Evolutionary conservation across 2,888 invertebrate genomes (phyloP).

Genomic region (Melanotus villosus): DNA sequence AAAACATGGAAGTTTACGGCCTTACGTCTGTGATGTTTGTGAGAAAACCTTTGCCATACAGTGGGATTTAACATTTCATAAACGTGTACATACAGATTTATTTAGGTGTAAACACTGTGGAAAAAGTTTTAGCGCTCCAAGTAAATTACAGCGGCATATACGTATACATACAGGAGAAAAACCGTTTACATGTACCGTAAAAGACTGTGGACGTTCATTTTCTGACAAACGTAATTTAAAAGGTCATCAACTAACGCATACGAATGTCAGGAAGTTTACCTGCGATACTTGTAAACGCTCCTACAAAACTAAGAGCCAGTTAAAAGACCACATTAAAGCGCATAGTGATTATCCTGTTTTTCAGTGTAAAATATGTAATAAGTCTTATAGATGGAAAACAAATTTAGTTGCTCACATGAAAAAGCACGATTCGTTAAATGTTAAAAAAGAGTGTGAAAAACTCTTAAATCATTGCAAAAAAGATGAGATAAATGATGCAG

Average conservation of each 20-base stretch:
- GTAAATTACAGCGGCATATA: constrained; percentile 65
- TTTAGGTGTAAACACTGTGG: constrained; percentile 64
- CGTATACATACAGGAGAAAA: constrained; percentile 64
- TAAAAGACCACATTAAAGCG: constrained; percentile 61
- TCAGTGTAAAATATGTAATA: constrained; percentile 61
- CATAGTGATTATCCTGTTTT: constrained; percentile 58
- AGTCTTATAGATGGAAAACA: constrained; percentile 63
- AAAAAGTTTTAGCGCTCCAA: constrained; percentile 64
- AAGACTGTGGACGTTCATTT: constrained; percentile 63
- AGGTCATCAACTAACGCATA: constrained; percentile 63
- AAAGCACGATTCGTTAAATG: constrained; percentile 51
- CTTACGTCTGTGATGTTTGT: constrained; percentile 64
- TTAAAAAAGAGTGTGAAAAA: neutral
- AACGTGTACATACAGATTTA: constrained; percentile 62
- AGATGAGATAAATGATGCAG: no score
- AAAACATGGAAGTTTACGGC: constrained; percentile 62
- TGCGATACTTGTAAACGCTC: constrained; percentile 61
- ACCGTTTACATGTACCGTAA: constrained; percentile 62
- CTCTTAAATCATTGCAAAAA: no score
- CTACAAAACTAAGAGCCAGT: constrained; percentile 62
- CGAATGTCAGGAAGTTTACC: constrained; percentile 57
- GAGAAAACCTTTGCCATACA: constrained; percentile 63
- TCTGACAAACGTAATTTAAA: constrained; percentile 66
- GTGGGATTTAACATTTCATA: constrained; percentile 64
- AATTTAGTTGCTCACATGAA: constrained; percentile 62